Evolutionary conservation across 2,888 invertebrate genomes (phyloP).

Genomic region (Sesia apiformis): DNA sequence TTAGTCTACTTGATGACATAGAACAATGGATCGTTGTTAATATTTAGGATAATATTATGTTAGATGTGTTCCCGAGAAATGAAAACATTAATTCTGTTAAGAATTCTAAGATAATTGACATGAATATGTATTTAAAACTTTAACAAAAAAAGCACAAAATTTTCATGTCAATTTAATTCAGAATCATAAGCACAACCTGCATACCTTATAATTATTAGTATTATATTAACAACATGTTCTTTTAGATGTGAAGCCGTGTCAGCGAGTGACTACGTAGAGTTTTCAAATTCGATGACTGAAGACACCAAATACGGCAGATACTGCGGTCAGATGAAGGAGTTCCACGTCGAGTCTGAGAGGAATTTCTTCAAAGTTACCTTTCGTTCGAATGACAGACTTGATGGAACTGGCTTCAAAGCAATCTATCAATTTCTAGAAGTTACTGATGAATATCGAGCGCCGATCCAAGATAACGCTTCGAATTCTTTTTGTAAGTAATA

Average conservation of each 20-base stretch:
- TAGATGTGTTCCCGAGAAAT: no score
- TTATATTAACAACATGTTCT: slow-evolving; percentile 11
- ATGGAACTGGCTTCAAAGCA: slow-evolving; percentile 95
- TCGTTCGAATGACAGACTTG: slow-evolving; percentile 93
- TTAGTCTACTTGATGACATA: no score
- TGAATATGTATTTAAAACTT: no score
- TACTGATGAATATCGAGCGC: slow-evolving; percentile 72
- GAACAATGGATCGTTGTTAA: no score
- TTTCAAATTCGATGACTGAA: slow-evolving; percentile 93
- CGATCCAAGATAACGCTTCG: slow-evolving; percentile 51
- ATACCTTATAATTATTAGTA: no score
- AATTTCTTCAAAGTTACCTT: slow-evolving; percentile 97
- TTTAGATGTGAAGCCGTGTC: slow-evolving; percentile 91
- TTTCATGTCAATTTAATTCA: no score
- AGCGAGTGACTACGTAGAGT: slow-evolving; percentile 96
- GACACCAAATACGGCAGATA: slow-evolving; percentile 92
- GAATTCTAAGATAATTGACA: no score
- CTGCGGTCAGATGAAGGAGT: slow-evolving; percentile 89
- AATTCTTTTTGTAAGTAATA: slow-evolving; percentile 41
- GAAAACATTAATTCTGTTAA: no score
- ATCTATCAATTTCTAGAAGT: slow-evolving; percentile 89
- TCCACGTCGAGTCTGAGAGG: slow-evolving; percentile 89
- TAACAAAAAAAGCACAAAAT: no score
- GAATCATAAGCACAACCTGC: no score
- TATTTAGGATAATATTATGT: no score